Conservation (phyloP, 2,113 vertebrate species). For the Paradoxurus hermaphroditus region DNA sequence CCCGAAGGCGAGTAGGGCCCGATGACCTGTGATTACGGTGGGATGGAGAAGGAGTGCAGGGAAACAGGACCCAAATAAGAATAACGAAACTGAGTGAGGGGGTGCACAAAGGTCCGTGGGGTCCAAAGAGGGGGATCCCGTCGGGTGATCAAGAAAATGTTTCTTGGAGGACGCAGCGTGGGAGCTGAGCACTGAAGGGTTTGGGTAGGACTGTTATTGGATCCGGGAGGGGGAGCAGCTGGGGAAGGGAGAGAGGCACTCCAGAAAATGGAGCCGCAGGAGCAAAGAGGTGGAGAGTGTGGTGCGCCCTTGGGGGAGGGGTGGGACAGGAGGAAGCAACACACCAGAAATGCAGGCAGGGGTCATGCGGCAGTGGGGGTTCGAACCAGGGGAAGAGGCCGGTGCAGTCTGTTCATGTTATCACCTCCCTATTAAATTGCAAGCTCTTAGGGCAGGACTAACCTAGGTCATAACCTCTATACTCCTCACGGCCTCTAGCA, state of each 20-base stretch:
- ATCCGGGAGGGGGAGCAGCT: background rate
- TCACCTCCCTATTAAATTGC: background rate
- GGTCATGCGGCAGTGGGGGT: accelerated
- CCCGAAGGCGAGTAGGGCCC: background rate
- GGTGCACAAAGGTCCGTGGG: background rate
- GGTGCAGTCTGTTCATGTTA: background rate
- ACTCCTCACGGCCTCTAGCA: no score
- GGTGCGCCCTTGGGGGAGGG: accelerated
- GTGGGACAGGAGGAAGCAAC: no score
- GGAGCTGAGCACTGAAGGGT: background rate
- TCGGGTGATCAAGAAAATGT: background rate
- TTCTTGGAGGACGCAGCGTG: background rate
- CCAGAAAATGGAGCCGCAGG: background rate
- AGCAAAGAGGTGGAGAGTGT: background rate
- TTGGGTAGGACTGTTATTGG: background rate
- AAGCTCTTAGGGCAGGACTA: background rate
- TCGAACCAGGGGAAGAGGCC: background rate
- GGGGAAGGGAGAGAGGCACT: background rate
- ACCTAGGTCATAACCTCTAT: accelerated
- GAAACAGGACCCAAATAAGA: background rate
- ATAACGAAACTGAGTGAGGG: background rate
- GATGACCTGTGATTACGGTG: background rate
- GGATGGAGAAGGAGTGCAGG: accelerated
- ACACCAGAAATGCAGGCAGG: background rate
- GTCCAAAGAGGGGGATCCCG: background rate